Evolutionary conservation across 2,797 vertebrate species (phyloP), one percentile per base, ranked within the genome.

Genomic region (Phalloptychus januarius): DNA sequence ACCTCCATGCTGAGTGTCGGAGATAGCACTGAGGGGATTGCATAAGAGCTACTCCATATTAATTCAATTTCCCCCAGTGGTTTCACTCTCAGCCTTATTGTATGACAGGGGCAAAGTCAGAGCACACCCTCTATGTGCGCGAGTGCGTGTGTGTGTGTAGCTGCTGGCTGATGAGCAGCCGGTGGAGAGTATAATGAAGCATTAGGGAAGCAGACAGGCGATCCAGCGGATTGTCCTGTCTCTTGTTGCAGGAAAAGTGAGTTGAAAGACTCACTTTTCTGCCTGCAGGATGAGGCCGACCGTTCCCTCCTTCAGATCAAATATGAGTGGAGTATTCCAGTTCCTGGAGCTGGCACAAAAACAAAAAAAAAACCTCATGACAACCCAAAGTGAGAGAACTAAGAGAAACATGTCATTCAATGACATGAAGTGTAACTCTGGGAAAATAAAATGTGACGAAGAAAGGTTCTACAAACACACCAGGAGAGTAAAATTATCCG

Each of bases 321-420:
- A 98, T 91, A 99, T 98, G 91, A 99, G 92, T 1, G 98, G 98
- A 45, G 98, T 99, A 84, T 99, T 99, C 98, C 98, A 99, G 92
- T 99, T 99, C 92, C 96, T 97, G 16, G 96, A 96, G 81, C 98
- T 99, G 92, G 78, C 72, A 80, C 38, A 88, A 28, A 85, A 81
- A 90, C 67, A 63, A 4, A 23, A 48, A 7, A 2, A 45, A 82
- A 69, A 81, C 10, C 20, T 31, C 13, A 61, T 15, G 12, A 61
- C 28, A 28, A 81, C 76, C 50, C 5, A 65, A 54, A 70, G 76
- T 54, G 20, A 31, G 42, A 45, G 45, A 79, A 80, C 74, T 13
- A 46, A 15, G 28, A 63, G 46, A 63, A 77, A n/a, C 40, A 77
- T 79, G 18, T 75, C 31, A 48, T 45, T 42, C 16, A 28, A 12